Evolutionary conservation across 2,888 invertebrate species (phyloP), one percentile per base, ranked within the genome.

Genomic region (Keiferia lycopersicella): DNA sequence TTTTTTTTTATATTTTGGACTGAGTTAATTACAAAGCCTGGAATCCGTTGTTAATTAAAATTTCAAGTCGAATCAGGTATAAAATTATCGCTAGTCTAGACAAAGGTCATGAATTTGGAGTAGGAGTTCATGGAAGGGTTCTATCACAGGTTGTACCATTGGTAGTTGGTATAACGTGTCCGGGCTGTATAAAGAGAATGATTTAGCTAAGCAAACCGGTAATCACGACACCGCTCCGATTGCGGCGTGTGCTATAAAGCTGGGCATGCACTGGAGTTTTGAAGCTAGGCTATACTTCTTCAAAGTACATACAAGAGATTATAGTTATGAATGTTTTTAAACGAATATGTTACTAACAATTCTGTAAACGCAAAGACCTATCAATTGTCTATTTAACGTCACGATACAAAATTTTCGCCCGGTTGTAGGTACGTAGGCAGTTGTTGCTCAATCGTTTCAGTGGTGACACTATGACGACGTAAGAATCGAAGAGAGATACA

Each of bases 141-240:
- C 16, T 30, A n/a, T 51, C 18, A 22, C 50, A 50, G 50, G 1
- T 53, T 30, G 20, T 58, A 20, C 39, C 16, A 39, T 34, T 22
- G 51, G 22, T 22, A 22, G 26, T 53, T 22, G 22, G 38, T 57
- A 16, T 11, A 7, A 39, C 18, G 11, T 22, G 6, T 26, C 12
- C 39, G 30, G 63, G 57, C 61, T 6, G 65, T 76, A 80, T 83
- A 88, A 87, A 89, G 87, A 76, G 89, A 88, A 89, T 91, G 82
- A 81, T 83, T 85, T 85, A 89, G 34, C 78, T 78, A 77, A 80
- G 83, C 77, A 76, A 80, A 77, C 75, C 73, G 73, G 83, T 87
- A 84, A 89, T 88, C 83, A 85, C 79, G 80, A 75, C 77, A 83
- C 61, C 18, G 39, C 51, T 16, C 22, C 22, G 22, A 18, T 30